Base-by-base conservation (phyloP, 2,113 vertebrate species). In the Neoarius graeffei region DNA sequence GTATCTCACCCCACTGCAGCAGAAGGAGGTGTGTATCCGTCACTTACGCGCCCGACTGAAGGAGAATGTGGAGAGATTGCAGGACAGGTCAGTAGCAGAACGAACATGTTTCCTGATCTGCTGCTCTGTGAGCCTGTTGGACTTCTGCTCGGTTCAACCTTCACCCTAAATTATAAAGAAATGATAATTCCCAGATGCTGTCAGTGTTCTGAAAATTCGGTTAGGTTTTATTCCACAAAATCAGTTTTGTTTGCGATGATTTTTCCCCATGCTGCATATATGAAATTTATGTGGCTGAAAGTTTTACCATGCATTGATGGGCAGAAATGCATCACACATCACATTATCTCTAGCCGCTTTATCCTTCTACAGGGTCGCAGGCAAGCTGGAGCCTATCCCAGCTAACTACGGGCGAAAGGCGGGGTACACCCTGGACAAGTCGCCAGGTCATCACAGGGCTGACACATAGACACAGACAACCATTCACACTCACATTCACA, bases 21-120 rank as follows among this genome's bases (percentile, higher is more conserved):
- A 99, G 95, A 99, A 99, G 94, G 98, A 99, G 93, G 98, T 99
- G 88, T 98, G 97, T 91, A 99, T 99, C 92, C 94, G 98, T 64
- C 98, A 99, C 90, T 96, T 99, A 90, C 96, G 95, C 57, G 96
- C 97, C 81, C 94, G 97, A 82, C 96, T 99, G 89, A 97, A 96
- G 93, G 98, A 99, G 90, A 97, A 98, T 0, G 96, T 99, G 89
- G 98, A 99, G 81, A 93, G 96, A 86, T 96, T 99, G 48, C 97
- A 99, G 88, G 97, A 99, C 95, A 97, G 98, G 98, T 98, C 86
- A 94, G 93, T 79, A 20, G 52, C n/a, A 57, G 10, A 81, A 13
- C 1, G 25, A 64, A 54, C 23, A 4, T 20, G 64, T 42, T 60
- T 19, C 52, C 23, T 27, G 5, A 27, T 27, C 52, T 56, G 76